Evolutionary conservation across 2,888 invertebrate species (phyloP).

Genomic region (Ptychoptera albimana): DNA sequence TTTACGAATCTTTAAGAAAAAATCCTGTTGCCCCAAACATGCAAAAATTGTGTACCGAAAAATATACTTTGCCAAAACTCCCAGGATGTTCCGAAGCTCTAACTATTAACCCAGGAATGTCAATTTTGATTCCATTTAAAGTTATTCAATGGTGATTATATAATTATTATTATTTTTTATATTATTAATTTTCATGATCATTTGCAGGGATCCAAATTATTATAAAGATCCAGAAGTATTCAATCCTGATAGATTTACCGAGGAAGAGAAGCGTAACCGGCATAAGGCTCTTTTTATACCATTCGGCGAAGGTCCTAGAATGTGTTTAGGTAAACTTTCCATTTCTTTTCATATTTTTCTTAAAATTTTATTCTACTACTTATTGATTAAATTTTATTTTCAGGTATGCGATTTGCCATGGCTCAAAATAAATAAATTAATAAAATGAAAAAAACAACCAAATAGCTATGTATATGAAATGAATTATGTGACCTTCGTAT

Average conservation of each 20-base stretch:
- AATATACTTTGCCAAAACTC: slow-evolving; percentile 2
- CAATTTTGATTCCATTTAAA: slow-evolving; percentile 19
- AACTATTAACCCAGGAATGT: slow-evolving; percentile 18
- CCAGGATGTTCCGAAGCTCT: slow-evolving; percentile 7
- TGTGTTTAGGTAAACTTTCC: slow-evolving; percentile 12
- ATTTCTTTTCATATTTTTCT: no score
- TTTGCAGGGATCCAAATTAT: slow-evolving; percentile 19
- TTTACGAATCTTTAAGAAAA: slow-evolving; percentile 20
- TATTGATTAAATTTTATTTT: no score
- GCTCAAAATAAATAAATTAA: slow-evolving; percentile 14
- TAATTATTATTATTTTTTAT: not conserved
- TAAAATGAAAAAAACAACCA: slow-evolving; percentile 14
- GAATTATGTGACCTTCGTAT: no score
- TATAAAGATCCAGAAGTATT: slow-evolving; percentile 27
- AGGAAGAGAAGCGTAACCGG: slow-evolving; percentile 16
- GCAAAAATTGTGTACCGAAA: slow-evolving; percentile 10
- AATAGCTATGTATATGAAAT: slow-evolving; percentile 15
- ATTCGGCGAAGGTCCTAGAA: slow-evolving; percentile 22
- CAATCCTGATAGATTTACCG: slow-evolving; percentile 26
- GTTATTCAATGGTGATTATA: slow-evolving; percentile 18
- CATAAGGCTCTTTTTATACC: slow-evolving; percentile 18
- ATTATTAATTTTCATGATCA: not conserved
- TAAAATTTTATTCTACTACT: no score
- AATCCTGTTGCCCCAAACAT: slow-evolving; percentile 14
- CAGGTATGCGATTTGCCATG: slow-evolving; percentile 14